Evolutionary conservation across 2,113 vertebrate genomes (phyloP), one percentile per base, ranked within the genome.

Genomic region (Collichthys lucidus): DNA sequence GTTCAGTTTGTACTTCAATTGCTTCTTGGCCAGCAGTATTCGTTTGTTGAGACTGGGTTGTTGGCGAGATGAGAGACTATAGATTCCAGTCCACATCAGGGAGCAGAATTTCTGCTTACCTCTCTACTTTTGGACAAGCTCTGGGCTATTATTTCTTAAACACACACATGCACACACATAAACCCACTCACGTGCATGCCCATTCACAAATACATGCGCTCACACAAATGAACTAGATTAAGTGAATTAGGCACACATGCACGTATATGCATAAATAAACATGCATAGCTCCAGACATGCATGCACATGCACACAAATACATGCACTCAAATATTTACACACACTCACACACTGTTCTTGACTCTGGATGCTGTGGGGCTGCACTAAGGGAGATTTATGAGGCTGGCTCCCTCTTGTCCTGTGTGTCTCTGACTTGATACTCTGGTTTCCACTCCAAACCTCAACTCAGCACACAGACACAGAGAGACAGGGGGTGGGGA

Each of bases 371-470:
- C 80, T 91, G 79, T 72, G 71, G 71, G 66, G 79, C 86, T 74
- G 80, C 83, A 66, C 82, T 77, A 44, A 77, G 57, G 69, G 87
- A 89, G 82, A 91, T 92, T 92, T 92, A 90, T 90, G 87, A 86
- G 81, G 73, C 86, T 83, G 86, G 88, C 90, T 92, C 83, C 89
- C 88, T 89, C 83, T 67, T 90, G 89, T 90, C 88, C 88, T 89
- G 84, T 87, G 86, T 80, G 87, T 89, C 90, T 90, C 85, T 17
- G 79, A 81, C 80, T 87, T 76, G 86, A 90, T 90, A 82, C 85
- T 92, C 87, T 86, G 85, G 88, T 92, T 93, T 92, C 92, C 87
- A 89, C 85, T 86, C 86, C 86, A 92, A 91, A 92, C 89, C 89
- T 92, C 82, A 80, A 80, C 83, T 92, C 90, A 86, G 92, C 91